A percentile compares a stretch with the other conserved stretches of the same genome.
Evolutionary conservation across 2,888 invertebrate species (phyloP).

Genomic region (Omphaloscelis lunosa): DNA sequence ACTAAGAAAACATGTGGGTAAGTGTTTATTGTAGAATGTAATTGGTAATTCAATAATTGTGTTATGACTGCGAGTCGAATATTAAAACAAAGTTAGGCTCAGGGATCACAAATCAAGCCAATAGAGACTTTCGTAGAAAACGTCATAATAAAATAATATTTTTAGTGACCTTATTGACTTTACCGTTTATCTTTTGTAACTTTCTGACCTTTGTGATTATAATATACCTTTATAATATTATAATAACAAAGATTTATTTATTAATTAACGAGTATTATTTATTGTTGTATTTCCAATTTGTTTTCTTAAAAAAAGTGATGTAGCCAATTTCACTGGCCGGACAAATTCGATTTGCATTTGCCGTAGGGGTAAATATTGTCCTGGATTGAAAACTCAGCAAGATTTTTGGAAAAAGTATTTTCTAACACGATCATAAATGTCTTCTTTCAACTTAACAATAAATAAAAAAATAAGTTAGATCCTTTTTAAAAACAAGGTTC

Average conservation of each 20-base stretch:
- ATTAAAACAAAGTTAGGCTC: background rate
- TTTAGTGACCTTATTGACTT: conserved; percentile 9
- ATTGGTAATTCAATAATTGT: conserved; percentile 9
- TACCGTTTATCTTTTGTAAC: background rate
- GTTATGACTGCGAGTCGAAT: background rate
- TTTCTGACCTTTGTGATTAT: conserved; percentile 4
- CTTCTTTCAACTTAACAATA: background rate
- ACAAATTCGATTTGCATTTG: background rate
- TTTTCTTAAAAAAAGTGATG: background rate
- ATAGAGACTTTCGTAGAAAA: conserved; percentile 4
- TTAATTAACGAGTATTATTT: background rate
- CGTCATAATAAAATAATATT: background rate
- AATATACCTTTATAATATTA: background rate
- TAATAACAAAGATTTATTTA: background rate
- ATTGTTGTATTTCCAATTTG: background rate
- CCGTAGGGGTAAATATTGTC: background rate
- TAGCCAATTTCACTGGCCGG: background rate
- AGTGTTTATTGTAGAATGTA: background rate
- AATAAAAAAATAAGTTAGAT: background rate
- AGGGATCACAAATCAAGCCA: background rate
- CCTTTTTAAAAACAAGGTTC: too few relatives aligned
- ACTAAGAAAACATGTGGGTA: background rate
- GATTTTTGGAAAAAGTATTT: background rate
- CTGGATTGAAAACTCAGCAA: background rate
- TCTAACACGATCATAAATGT: background rate